These are phyloP conservation scores for Nesospiza acunhae DNA, from an alignment of 2,113 vertebrate genomes.

Conservation along the genomic window DNA sequence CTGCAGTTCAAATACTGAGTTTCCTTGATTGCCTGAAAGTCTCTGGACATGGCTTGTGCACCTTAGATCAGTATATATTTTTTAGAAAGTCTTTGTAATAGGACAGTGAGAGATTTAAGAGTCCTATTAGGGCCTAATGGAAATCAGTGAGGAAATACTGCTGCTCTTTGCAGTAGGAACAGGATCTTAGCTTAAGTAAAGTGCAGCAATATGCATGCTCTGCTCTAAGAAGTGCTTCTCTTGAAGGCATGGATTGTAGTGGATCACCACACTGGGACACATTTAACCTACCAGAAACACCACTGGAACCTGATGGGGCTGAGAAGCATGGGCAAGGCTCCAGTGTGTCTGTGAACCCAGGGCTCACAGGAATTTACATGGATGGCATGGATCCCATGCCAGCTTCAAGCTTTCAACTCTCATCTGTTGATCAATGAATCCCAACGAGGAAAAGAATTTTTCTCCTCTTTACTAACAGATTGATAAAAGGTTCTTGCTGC, in stretches of 20 bases:
- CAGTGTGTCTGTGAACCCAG: not conserved
- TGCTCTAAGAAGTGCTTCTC: not conserved
- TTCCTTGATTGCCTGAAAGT: not conserved
- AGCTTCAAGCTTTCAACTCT: not conserved
- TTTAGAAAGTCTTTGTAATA: not conserved
- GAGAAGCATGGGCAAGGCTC: not conserved
- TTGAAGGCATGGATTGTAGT: not conserved
- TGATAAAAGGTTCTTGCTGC: not conserved
- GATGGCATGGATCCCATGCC: not conserved
- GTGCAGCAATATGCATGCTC: no score
- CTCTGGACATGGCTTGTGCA: not conserved
- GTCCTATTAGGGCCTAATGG: not conserved
- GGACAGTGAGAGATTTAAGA: not conserved
- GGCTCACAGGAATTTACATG: not conserved
- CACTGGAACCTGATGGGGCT: not conserved
- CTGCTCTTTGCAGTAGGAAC: not conserved
- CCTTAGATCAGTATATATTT: not conserved
- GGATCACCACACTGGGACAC: not conserved
- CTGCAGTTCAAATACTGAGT: not conserved
- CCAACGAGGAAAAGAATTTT: not conserved
- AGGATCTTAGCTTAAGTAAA: not conserved
- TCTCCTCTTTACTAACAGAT: not conserved
- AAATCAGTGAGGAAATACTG: not conserved
- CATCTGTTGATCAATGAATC: not conserved
- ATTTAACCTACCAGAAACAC: not conserved